These are phyloP conservation scores for Phragmatobia fuliginosa DNA, from an alignment of 2,888 invertebrate genomes.

Conservation along the genomic window DNA sequence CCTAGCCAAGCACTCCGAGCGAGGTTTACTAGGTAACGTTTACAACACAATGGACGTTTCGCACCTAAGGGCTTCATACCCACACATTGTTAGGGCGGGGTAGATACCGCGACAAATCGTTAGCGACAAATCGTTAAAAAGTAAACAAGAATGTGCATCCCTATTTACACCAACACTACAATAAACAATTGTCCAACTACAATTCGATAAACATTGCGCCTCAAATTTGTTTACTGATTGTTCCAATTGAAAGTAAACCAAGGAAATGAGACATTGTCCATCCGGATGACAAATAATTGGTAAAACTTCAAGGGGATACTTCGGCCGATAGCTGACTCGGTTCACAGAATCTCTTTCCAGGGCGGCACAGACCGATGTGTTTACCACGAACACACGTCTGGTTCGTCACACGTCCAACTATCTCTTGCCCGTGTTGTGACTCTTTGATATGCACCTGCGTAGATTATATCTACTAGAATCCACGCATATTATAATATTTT, in stretches of 20 bases:
- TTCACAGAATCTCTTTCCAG: no score
- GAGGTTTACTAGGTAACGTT: no score
- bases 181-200: not conserved
- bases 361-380: no score
- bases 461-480: not conserved
- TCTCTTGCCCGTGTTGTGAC: not conserved
- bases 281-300: not conserved
- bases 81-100: constrained; percentile 41
- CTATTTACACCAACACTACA: not conserved
- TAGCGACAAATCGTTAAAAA: not conserved
- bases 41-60: no score
- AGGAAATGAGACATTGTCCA: not conserved
- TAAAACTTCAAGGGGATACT: not conserved
- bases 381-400: no score
- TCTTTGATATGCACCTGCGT: not conserved
- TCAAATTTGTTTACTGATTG: not conserved
- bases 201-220: not conserved
- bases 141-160: not conserved
- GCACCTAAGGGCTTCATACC: no score
- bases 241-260: not conserved
- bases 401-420: not conserved
- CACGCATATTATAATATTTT: not conserved
- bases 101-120: not conserved
- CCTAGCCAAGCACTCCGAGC: no score
- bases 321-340: not conserved